Base-by-base conservation (phyloP, 2,797 vertebrate genomes). In the Lacerta viridis region DNA sequence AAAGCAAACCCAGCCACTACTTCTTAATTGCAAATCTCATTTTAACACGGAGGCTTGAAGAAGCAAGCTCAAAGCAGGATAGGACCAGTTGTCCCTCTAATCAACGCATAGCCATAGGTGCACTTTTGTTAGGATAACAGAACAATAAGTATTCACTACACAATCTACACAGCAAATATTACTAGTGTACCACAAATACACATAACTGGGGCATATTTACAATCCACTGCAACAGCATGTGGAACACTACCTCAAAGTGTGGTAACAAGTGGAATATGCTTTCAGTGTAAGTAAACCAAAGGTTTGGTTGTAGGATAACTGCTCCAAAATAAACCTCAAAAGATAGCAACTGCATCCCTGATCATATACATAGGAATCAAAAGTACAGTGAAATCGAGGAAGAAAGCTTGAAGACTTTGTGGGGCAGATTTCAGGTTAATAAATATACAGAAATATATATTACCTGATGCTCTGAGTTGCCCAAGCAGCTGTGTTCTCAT, bases 401-500 rank as follows among this genome's bases (percentile, higher is more conserved):
- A 68, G 0, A 11, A 50, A 0, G 0, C 27, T 7, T 2, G 43
- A 0, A 77, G 0, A 5, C 55, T 64, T 79, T 84, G 43, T 17
- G 46, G 6, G 0, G 25, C 13, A 50, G 33, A 23, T 15, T 43
- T 43, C 36, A 71, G 41, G 43, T 76, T 50, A n/a, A 72, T 27
- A 85, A 20, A 36, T 55, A 36, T 55, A 13, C 78, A 78, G n/a
- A 68, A 88, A 41, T 74, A 43, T 20, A 92, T 50, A 4, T 55
- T 55, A 99, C 99, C 99, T 94, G 98, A 98, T 27, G 99, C 99
- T 95, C 99, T 97, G 76, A 99, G 98, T 25, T 99, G 98, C 91
- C 98, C 98, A 90, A 99, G 97, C 71, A 99, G 95, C 92, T 99
- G 99, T 5, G 98, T 98, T 94, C 99, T 98, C 98, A 99, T 98